Evolutionary conservation across 2,113 vertebrate species (phyloP).

Genomic region (Lepus timidus): DNA sequence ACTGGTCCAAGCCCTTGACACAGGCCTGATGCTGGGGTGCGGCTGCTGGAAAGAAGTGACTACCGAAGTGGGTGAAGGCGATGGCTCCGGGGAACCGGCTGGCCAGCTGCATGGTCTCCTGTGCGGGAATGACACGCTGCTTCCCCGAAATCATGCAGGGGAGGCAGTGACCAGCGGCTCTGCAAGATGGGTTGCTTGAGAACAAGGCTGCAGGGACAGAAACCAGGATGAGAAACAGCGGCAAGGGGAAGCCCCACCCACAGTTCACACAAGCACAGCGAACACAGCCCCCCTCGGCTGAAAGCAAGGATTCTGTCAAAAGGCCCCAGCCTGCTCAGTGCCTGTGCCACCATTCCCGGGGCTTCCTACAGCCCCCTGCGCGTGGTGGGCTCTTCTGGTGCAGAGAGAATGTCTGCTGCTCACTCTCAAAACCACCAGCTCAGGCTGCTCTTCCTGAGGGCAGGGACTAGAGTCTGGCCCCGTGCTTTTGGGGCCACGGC

Average conservation of each 20-base stretch:
- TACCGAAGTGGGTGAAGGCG: conserved; percentile 91
- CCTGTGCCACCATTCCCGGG: conserved; percentile 87
- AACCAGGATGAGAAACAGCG: conserved; percentile 93
- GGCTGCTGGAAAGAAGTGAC: conserved; percentile 94
- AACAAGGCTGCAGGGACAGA: conserved; percentile 88
- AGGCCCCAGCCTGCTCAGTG: conserved; percentile 89
- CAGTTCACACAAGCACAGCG: conserved; percentile 86
- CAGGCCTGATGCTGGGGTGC: conserved; percentile 92
- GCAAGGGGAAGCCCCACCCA: conserved; percentile 86
- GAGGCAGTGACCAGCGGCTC: conserved; percentile 88
- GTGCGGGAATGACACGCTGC: conserved; percentile 92
- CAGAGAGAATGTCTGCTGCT: conserved; percentile 89
- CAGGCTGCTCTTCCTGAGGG: conserved; percentile 83
- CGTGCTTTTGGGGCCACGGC: too few species aligned
- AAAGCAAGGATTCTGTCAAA: conserved; percentile 96
- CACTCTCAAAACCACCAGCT: conserved; percentile 95
- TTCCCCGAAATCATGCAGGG: conserved; percentile 93
- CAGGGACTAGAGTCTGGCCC: conserved; percentile 6
- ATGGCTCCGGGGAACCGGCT: conserved; percentile 87
- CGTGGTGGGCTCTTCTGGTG: conserved; percentile 88
- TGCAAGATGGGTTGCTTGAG: conserved; percentile 85
- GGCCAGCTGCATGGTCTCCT: conserved; percentile 92
- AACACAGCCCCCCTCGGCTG: conserved; percentile 96
- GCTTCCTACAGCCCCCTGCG: conserved; percentile 92
- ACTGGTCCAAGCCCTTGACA: conserved; percentile 92